Base-by-base conservation (phyloP, 2,888 invertebrate species). In the Polyploca ridens region DNA sequence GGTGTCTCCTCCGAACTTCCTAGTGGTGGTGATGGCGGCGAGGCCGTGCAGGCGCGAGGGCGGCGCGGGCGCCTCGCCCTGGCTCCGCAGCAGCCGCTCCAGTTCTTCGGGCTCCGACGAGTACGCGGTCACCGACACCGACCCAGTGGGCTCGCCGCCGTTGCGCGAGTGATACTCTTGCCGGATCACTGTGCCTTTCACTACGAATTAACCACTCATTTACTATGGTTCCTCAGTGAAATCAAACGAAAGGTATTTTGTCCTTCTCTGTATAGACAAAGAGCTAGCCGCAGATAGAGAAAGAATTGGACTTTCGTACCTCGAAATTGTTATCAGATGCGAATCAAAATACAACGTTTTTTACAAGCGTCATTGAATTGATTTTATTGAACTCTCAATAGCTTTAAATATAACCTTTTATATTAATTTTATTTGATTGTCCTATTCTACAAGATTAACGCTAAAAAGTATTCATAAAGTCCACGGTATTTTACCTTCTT, bases 181-280 rank as follows among this genome's bases (percentile, higher is more conserved):
- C 61, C 94, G 95, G 75, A 96, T 94, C 71, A 96, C 95, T 66
- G 96, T 96, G 78, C 96, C 96, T 93, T 96, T 96, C 87, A 97
- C 97, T 97, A 87, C 0, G n/a, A 19, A 11, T 11, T 46, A 38
- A 41, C 33, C 35, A 16, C 2, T 41, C 4, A 19, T 19, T 41
- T 3, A 14, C 11, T 5, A 33, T 57, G 13, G 19, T 57, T 5
- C 5, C 19, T 13, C 16, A 57, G 5, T 10, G 14, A 16, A 19
- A 8, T n/a, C 8, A 19, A 57, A 57, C 19, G 16, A 16, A 54
- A 14, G n/a, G 54, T 54, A 8, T 27, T n/a, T 10, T 16, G 16
- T 57, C 4, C 10, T 57, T 1, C 38, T 10, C 38, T 38, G 38
- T 35, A 35, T 7, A 35, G 35, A 7, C 35, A 5, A 35, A 35